Percentiles rank a stretch among this genome's conserved stretches.
Evolutionary conservation across 2,888 invertebrate species (phyloP).

Genomic region (Elaeidobius kamerunicus): DNA sequence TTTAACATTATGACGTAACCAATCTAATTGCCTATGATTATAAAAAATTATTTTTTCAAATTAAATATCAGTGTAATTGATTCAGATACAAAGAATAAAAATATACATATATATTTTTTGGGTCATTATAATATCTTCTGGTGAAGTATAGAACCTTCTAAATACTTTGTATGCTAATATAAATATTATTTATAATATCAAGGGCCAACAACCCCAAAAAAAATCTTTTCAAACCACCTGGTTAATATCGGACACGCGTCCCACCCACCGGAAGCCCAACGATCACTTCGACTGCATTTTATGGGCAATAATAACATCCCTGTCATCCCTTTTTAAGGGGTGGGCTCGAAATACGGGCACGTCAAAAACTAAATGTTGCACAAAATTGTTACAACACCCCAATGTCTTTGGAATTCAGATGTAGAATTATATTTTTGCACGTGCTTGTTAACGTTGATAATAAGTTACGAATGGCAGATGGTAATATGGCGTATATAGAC

Average conservation of each 20-base stretch:
- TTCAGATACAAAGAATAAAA: no score
- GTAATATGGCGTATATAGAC: not conserved
- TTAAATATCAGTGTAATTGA: no score
- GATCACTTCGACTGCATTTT: constrained; percentile 15
- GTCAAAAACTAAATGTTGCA: constrained; percentile 25
- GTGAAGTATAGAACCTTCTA: no score
- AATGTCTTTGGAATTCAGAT: constrained; percentile 14
- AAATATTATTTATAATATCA: not conserved
- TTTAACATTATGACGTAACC: no score
- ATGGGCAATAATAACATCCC: constrained; percentile 25
- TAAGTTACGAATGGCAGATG: constrained; percentile 21
- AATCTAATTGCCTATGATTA: no score
- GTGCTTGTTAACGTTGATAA: constrained; percentile 15
- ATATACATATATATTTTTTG: no score
- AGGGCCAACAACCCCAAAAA: constrained; percentile 5
- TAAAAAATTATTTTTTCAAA: no score
- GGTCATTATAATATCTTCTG: no score
- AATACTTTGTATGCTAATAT: not conserved
- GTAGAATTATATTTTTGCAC: constrained; percentile 25
- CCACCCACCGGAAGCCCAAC: constrained; percentile 23
- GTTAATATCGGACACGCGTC: constrained; percentile 13
- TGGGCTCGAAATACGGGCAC: constrained; percentile 13
- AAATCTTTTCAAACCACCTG: constrained; percentile 20
- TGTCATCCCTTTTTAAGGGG: constrained; percentile 24
- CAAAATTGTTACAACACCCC: constrained; percentile 25